These are phyloP conservation scores for Timema podura DNA, from an alignment of 2,888 invertebrate species.

Conservation along the genomic window DNA sequence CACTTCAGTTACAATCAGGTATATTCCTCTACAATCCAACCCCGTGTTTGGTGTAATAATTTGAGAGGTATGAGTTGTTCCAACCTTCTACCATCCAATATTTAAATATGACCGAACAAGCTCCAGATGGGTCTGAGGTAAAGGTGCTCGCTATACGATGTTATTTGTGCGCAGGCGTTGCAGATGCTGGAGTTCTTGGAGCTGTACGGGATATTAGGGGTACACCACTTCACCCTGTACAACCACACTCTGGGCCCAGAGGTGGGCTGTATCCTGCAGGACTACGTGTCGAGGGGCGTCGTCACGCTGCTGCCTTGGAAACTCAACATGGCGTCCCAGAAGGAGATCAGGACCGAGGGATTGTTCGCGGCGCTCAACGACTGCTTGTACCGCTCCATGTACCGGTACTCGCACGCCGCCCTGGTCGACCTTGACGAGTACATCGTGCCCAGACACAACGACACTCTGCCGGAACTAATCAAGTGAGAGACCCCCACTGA, in stretches of 20 bases:
- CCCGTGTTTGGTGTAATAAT: no score
- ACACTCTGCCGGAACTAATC: slow-evolving; percentile 69
- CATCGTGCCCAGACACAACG: slow-evolving; percentile 75
- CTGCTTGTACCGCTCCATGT: slow-evolving; percentile 88
- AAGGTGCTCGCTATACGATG: no score
- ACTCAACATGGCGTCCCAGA: slow-evolving; percentile 79
- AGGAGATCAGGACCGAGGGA: slow-evolving; percentile 89
- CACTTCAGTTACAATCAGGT: no score
- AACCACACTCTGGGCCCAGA: slow-evolving; percentile 80
- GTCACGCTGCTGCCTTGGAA: slow-evolving; percentile 78
- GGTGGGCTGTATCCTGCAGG: slow-evolving; percentile 70
- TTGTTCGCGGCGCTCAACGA: slow-evolving; percentile 90
- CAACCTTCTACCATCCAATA: no score
- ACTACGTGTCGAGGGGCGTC: slow-evolving; percentile 59
- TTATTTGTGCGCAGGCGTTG: slow-evolving; percentile 52
- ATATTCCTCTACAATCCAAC: no score
- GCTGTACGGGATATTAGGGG: slow-evolving; percentile 77
- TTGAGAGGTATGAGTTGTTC: no score
- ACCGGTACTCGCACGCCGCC: slow-evolving; percentile 73
- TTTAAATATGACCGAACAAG: no score
- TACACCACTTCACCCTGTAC: slow-evolving; percentile 84
- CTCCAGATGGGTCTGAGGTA: no score
- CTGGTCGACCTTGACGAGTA: slow-evolving; percentile 87
- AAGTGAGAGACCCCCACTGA: slow-evolving; percentile 46
- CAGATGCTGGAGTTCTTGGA: slow-evolving; percentile 88